Evolutionary conservation across 1,140 invertebrate genomes (phyloP), one percentile per base, ranked within the genome.

Genomic region (Lethrus apterus): DNA sequence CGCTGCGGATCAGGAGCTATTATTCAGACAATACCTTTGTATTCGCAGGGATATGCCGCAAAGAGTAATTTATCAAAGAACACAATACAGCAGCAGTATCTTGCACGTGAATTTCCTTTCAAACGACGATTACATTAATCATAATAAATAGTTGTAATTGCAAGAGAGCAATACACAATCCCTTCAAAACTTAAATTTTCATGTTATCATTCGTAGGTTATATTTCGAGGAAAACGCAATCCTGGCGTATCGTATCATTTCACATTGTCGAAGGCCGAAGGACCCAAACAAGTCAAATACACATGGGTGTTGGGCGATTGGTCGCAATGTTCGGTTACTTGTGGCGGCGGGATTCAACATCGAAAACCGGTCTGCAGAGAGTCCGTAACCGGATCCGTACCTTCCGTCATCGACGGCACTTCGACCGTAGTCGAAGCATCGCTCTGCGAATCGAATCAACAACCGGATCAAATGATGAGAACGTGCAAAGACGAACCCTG

Each of bases 191-290:
- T 26, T 26, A 26, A 26, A 26, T 26, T n/a, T 26, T 26, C 5
- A 7, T 26, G 5, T 34, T 35, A 36, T 43, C 42, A 48, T 19
- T 69, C 76, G 52, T 70, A 92, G 89, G 71, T 89, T 15, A 79
- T 91, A 52, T 84, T 84, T 59, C 78, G 84, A 59, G 84, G 84
- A n/a, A 74, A 76, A 41, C 75, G 79, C 48, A 91, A 91, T 62
- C 81, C 84, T 1, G 88, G 88, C 10, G 73, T 93, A 10, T 73
- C 72, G 41, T 92, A 87, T 69, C 86, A 92, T 65, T 93, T 90
- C 68, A 87, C 84, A 0, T 70, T 86, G 40, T 81, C 81, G 9
- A 81, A 82, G 41, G 70, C 71, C 68, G 59, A 78, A 75, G 63
- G 70, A 61, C 40, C 55, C 2, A 67, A 63, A 65, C 80, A 65